Evolutionary conservation across 2,888 invertebrate genomes (phyloP), one percentile per base, ranked within the genome.

Genomic region (Drosophila mulleri): DNA sequence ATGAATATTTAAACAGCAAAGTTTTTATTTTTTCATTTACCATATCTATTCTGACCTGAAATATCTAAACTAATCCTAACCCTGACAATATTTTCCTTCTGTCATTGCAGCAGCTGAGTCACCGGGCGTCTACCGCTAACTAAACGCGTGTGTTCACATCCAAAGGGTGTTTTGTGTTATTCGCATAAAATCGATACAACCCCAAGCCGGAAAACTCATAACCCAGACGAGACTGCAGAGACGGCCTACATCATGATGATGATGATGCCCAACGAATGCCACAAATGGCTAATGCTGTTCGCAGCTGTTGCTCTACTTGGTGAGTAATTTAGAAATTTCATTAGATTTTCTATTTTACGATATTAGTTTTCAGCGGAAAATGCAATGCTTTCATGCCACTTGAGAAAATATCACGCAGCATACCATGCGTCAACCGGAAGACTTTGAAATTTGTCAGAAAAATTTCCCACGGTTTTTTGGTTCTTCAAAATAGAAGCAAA

Each of bases 211-310:
- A 58, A 57, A 66, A 66, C 32, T 14, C 37, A 54, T 12, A 45
- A 39, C 11, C 14, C 23, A 37, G 52, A 60, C 12, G 32, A 47
- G 32, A 8, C 37, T 26, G 45, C 62, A 72, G 29, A 82, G 74
- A 91, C 91, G 92, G 78, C 76, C 72, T 48, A 78, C 45, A 67
- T 73, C 88, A 89, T 90, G 82, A 89, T 72, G 88, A 89, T 90
- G 83, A 89, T 90, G 83, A 89, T 90, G 83, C 82, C 88, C 71
- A 82, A 79, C 78, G 88, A 84, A 78, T 90, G 90, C 80, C 87
- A 90, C 47, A 91, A 92, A 85, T 92, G 92, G 92, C 90, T 92
- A 81, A 91, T 87, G 72, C 82, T 92, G 77, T 84, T 90, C 76
- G 90, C 90, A 83, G 91, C 91, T 75, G 87, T 88, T 67, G 86